A percentile compares a stretch with the other conserved stretches of the same genome.
Evolutionary conservation across 1,140 invertebrate species (phyloP).

Genomic region (Drosophila azteca): DNA sequence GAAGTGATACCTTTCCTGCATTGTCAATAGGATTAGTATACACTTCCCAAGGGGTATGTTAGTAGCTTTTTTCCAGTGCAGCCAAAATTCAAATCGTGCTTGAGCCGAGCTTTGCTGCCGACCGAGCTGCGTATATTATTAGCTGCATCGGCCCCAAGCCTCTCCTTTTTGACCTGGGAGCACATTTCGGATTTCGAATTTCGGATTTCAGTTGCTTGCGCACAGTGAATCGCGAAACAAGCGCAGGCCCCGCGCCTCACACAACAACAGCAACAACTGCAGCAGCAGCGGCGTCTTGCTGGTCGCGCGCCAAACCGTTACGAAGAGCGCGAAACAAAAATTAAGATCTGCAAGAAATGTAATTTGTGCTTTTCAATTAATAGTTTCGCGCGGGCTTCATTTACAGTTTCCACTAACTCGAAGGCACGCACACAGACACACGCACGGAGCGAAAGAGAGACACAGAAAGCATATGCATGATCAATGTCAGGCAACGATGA

Average conservation of each 20-base stretch:
- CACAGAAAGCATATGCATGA: conserved; percentile 6
- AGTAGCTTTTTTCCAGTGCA: too few relatives aligned
- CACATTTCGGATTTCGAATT: conserved; percentile 28
- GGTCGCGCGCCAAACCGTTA: not conserved
- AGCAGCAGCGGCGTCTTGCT: too few relatives aligned
- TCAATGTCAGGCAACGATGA: conserved; percentile 19
- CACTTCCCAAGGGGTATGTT: too few relatives aligned
- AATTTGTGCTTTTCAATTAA: conserved; percentile 28
- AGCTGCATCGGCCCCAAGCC: conserved; percentile 15
- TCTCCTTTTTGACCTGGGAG: conserved; percentile 30
- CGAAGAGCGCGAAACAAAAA: not conserved
- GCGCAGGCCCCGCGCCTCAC: too few relatives aligned
- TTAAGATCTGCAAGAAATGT: conserved; percentile 24
- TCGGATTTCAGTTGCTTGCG: conserved; percentile 44
- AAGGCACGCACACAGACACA: conserved; percentile 28
- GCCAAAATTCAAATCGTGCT: not conserved
- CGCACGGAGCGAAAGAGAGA: conserved; percentile 11
- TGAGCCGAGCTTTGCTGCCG: conserved; percentile 20
- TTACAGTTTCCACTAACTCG: not conserved
- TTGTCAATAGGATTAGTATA: too few relatives aligned
- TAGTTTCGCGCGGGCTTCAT: not conserved
- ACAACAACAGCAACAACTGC: too few relatives aligned
- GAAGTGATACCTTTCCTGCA: too few relatives aligned
- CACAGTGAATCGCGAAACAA: conserved; percentile 2
- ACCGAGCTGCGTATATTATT: conserved; percentile 38